These are phyloP conservation scores for Clamator glandarius DNA, from an alignment of 2,797 vertebrate genomes.

Conservation along the genomic window DNA sequence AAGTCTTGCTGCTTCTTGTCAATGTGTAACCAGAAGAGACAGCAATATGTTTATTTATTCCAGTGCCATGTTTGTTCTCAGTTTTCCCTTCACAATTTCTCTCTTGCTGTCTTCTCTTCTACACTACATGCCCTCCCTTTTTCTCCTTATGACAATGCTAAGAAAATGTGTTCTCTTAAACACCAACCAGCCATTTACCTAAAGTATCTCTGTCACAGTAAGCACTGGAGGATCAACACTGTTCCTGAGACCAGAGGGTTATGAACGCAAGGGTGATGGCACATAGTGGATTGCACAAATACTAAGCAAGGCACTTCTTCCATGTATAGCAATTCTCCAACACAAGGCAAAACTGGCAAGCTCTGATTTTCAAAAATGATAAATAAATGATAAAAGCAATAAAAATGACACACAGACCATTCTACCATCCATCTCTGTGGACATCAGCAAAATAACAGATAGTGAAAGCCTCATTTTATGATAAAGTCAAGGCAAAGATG, in stretches of 20 bases:
- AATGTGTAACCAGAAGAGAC: not conserved
- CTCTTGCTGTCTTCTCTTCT: not conserved
- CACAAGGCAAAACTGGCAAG: not conserved
- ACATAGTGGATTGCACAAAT: not conserved
- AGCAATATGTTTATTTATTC: not conserved
- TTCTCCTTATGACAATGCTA: not conserved
- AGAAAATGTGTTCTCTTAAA: not conserved
- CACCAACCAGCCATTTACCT: not conserved
- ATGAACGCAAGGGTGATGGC: not conserved
- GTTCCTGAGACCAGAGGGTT: not conserved
- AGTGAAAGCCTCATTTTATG: accelerated
- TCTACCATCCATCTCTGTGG: not conserved
- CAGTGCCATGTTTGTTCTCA: not conserved
- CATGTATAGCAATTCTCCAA: not conserved
- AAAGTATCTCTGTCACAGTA: not conserved
- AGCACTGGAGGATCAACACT: not conserved
- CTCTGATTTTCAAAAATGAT: not conserved
- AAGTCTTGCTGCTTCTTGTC: not conserved
- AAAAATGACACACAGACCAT: not conserved
- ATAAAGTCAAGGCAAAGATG: not conserved
- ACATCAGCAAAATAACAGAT: not conserved
- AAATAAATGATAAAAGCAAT: too few species aligned
- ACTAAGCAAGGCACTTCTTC: not conserved
- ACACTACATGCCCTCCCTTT: not conserved
- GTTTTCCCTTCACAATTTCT: not conserved